Percentiles rank a stretch among this genome's conserved stretches.
Evolutionary conservation across 2,113 vertebrate species (phyloP).

Genomic region (Montifringilla adamsi): DNA sequence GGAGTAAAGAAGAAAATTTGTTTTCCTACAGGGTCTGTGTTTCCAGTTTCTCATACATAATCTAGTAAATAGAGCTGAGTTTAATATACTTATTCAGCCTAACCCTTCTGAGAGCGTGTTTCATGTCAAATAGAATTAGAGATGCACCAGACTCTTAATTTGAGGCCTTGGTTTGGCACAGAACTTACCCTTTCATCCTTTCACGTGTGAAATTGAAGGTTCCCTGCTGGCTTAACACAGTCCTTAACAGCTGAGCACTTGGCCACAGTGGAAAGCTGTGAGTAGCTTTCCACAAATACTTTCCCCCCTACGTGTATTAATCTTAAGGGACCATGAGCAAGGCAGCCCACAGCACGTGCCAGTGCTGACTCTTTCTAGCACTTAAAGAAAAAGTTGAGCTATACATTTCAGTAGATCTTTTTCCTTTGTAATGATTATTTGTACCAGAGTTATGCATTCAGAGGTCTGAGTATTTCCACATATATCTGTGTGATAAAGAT

Average conservation of each 20-base stretch:
- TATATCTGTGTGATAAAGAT: not conserved
- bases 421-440: not conserved
- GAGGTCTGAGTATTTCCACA: not conserved
- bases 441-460: not conserved
- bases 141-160: not conserved
- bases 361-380: not conserved
- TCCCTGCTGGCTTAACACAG: not conserved
- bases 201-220: conserved; percentile 41
- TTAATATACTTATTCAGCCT: not conserved
- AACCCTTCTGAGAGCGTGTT: not conserved
- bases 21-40: not conserved
- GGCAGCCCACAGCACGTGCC: not conserved
- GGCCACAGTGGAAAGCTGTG: not conserved
- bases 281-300: not conserved
- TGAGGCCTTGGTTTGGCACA: not conserved
- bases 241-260: not conserved
- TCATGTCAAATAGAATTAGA: conserved; percentile 19
- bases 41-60: not conserved
- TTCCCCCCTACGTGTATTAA: not conserved
- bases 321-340: not conserved
- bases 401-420: not conserved
- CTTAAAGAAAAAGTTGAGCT: not conserved
- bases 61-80: not conserved
- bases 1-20: not conserved
- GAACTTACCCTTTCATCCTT: not conserved